Evolutionary conservation across 2,113 vertebrate species (phyloP), one percentile per base, ranked within the genome.

Genomic region (Ailurus styani): DNA sequence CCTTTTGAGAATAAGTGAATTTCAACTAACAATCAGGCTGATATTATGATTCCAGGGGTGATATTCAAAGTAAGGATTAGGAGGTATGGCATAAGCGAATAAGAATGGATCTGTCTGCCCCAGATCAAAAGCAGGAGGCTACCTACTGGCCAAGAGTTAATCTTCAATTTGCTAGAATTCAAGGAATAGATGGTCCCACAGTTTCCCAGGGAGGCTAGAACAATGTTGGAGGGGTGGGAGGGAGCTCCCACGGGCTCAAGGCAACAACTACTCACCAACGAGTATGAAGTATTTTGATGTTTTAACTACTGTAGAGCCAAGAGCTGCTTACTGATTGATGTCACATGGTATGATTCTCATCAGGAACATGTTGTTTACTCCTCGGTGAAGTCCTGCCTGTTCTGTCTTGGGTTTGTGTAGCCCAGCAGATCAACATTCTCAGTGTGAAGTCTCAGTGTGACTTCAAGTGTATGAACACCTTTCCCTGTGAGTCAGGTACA

Each of bases 181-280:
- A 37, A 93, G 17, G 31, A 72, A 54, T 27, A 31, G 25, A 29
- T 42, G 12, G 1, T 17, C 52, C 66, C n/a, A 45, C 3, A 81
- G 34, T 47, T 47, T 47, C 73, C 73, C 45, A 29, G 15, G 2
- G 31, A 29, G 25, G 2, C 29, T 45, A 52, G 3, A 45, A 12
- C 2, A 37, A 37, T 57, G 34, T 31, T 21, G 23, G 8, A 66
- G 27, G 23, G 18, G 0, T 12, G 31, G 7, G 1, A 21, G 4
- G 7, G 15, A 37, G 7, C 11, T 20, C 10, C 23, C 8, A 23
- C n/a, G 5, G 20, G 54, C 12, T 52, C 45, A 55, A n/a, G n/a
- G 14, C 34, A 64, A 34, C 20, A 91, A 4, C 21, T 60, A 11
- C 5, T 62, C 68, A 31, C 12, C 27, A 47, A 50, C 10, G 34